Evolutionary conservation across 2,797 vertebrate genomes (phyloP).

Genomic region (Scomberomorus guttatus): DNA sequence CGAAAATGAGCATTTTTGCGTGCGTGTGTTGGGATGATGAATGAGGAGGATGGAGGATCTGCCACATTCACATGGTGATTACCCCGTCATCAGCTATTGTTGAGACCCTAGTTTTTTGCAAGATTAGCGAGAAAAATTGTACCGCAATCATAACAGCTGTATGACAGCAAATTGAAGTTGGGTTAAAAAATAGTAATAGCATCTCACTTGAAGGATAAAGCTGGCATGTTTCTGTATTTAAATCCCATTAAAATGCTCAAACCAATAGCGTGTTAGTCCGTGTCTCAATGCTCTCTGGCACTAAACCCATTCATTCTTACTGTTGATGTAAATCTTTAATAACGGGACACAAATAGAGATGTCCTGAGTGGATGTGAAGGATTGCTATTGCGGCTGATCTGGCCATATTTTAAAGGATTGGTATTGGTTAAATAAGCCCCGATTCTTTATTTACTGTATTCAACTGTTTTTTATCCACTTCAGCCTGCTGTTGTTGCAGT

Average conservation of each 20-base stretch:
- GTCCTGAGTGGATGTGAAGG: no score
- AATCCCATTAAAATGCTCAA: not conserved
- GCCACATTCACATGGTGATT: constrained; percentile 74
- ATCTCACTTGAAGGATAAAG: constrained; percentile 8
- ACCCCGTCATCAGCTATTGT: constrained; percentile 59
- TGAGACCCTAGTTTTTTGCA: constrained; percentile 34
- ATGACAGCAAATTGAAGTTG: constrained; percentile 41
- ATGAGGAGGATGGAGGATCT: constrained; percentile 62
- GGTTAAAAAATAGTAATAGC: not conserved
- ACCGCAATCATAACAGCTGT: constrained; percentile 32
- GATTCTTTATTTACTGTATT: no score
- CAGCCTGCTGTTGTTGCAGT: no score
- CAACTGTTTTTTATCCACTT: no score
- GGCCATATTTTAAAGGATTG: no score
- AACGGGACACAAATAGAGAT: no score
- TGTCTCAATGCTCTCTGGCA: not conserved
- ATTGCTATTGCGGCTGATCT: no score
- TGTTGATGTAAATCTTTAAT: no score
- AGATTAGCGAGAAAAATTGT: constrained; percentile 53
- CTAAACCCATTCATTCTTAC: no score
- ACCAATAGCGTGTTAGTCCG: not conserved
- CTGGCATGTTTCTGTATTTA: not conserved
- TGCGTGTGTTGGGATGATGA: constrained; percentile 59
- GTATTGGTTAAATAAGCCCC: no score
- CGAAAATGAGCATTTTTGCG: constrained; percentile 44